These are phyloP conservation scores for Scaptomyza montana DNA, from an alignment of 1,140 invertebrate genomes.

Conservation along the genomic window DNA sequence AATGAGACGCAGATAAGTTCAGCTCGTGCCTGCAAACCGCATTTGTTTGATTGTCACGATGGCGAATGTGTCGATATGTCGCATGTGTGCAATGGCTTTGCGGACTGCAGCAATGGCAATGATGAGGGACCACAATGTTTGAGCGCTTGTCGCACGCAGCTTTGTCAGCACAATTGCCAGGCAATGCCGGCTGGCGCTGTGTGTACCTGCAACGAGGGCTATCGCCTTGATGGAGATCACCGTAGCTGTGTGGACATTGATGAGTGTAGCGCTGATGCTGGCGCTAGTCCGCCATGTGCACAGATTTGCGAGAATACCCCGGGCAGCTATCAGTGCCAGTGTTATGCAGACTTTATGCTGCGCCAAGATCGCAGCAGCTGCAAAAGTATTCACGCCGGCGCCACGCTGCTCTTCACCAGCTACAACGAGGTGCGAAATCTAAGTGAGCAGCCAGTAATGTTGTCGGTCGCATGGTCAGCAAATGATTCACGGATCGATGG, in stretches of 20 bases:
- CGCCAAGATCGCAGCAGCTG: constrained; percentile 88
- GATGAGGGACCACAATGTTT: constrained; percentile 72
- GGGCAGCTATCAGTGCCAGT: constrained; percentile 90
- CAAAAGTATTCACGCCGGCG: constrained; percentile 86
- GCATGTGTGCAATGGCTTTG: constrained; percentile 86
- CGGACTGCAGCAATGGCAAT: constrained; percentile 86
- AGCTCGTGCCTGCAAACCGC: constrained; percentile 46
- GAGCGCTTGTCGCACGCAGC: constrained; percentile 53
- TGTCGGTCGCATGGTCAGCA: constrained; percentile 80
- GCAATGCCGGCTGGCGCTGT: constrained; percentile 82
- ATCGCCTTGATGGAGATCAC: constrained; percentile 85
- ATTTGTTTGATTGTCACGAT: constrained; percentile 84
- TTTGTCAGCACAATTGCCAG: constrained; percentile 84
- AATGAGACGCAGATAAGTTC: constrained; percentile 10
- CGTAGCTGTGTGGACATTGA: constrained; percentile 87
- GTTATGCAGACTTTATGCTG: constrained; percentile 86
- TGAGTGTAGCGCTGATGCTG: constrained; percentile 86
- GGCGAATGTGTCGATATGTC: constrained; percentile 85
- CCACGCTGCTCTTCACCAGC: constrained; percentile 84
- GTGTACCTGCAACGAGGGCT: constrained; percentile 92
- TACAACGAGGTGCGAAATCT: constrained; percentile 85
- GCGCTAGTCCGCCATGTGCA: constrained; percentile 87
- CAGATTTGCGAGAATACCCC: constrained; percentile 90
- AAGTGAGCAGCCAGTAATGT: constrained; percentile 71
- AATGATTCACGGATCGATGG: constrained; percentile 84